Conservation (phyloP, 2,113 vertebrate genomes). For the Steatornis caripensis region DNA sequence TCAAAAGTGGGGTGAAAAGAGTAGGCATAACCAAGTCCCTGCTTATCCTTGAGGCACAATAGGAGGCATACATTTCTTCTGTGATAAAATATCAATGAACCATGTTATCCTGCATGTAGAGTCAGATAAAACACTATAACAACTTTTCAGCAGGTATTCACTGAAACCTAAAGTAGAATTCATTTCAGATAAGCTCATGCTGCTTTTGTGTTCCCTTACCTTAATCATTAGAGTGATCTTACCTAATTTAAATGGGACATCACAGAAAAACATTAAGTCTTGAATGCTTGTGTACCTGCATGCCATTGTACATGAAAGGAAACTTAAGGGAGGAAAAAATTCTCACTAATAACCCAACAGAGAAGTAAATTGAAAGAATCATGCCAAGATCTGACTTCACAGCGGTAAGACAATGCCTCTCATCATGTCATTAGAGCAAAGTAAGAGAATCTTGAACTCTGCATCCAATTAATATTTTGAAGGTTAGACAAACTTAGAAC, state of each 20-base stretch:
- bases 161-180: neutral
- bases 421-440: neutral
- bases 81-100: conserved; percentile 55
- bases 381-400: conserved; percentile 11
- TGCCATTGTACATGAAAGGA: conserved; percentile 37
- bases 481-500: neutral
- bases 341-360: neutral
- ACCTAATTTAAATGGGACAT: conserved; percentile 42
- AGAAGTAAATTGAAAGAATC: conserved; percentile 29
- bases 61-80: neutral
- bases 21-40: neutral
- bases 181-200: conserved; percentile 18
- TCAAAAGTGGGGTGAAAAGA: neutral
- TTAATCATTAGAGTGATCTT: conserved; percentile 27
- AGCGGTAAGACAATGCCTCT: conserved; percentile 30
- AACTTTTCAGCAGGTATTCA: conserved; percentile 35
- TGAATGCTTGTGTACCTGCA: conserved; percentile 34
- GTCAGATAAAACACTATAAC: neutral
- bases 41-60: conserved; percentile 6
- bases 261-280: conserved; percentile 22
- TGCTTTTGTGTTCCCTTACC: conserved; percentile 41
- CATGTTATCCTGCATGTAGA: conserved; percentile 15
- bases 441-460: neutral
- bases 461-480: neutral
- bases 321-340: neutral